phyloP scores from a whole-genome alignment of 2,888 invertebrate species.

The Euplagia quadripunctaria region DNA sequence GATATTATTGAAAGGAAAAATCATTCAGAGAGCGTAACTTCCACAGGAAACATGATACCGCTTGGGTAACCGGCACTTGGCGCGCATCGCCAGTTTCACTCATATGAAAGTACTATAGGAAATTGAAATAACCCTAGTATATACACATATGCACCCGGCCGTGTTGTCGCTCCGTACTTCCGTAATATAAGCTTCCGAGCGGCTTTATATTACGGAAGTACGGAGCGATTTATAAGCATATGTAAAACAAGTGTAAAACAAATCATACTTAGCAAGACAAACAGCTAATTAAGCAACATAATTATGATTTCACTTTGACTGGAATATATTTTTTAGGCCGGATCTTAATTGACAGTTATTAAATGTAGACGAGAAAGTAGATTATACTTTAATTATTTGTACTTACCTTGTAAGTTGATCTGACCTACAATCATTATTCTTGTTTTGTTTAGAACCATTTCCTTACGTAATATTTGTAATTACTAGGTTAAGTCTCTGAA shows the following conservation, averaged over 20 bases:
- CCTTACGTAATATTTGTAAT: constrained; percentile 19
- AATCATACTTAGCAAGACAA: constrained; percentile 21
- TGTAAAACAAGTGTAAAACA: constrained; percentile 29
- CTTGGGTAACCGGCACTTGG: constrained; percentile 68
- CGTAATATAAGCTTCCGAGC: constrained; percentile 24
- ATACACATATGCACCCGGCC: constrained; percentile 21
- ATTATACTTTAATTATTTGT: constrained; percentile 28
- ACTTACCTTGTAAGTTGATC: constrained; percentile 20
- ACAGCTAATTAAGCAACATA: constrained; percentile 44
- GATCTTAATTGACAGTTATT: constrained; percentile 33
- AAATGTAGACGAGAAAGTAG: constrained; percentile 40
- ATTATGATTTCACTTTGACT: constrained; percentile 30
- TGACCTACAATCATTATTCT: constrained; percentile 17
- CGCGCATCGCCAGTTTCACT: constrained; percentile 72
- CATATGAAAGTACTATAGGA: constrained; percentile 69
- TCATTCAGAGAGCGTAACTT: constrained; percentile 54
- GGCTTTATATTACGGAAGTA: not conserved
- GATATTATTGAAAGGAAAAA: constrained; percentile 43
- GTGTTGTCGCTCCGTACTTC: constrained; percentile 35
- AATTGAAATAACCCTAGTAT: constrained; percentile 55
- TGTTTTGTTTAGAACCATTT: constrained; percentile 28
- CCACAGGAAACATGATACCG: constrained; percentile 65
- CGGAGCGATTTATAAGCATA: constrained; percentile 20
- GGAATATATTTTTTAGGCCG: constrained; percentile 29
- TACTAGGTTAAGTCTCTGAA: not conserved